Conservation (phyloP, 2,113 vertebrate genomes). For the Numida meleagris region DNA sequence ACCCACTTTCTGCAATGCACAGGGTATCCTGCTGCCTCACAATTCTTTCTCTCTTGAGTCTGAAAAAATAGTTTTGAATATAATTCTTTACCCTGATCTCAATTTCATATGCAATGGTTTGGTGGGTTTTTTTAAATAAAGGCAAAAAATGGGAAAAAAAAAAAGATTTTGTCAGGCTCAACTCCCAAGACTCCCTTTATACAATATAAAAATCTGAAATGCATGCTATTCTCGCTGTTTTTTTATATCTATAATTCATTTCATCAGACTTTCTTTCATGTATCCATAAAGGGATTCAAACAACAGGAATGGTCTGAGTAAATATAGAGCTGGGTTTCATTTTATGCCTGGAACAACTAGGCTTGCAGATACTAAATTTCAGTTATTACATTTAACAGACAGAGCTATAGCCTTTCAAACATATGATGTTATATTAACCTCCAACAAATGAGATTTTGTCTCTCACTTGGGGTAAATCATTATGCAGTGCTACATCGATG, state of each 20-base stretch:
- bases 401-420: background rate
- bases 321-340: slow-evolving; percentile 35
- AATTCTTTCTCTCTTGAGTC: background rate
- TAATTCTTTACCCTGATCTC: slow-evolving; percentile 13
- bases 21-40: background rate
- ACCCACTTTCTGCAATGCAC: background rate
- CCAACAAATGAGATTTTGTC: background rate
- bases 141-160: background rate
- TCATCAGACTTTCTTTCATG: slow-evolving; percentile 33
- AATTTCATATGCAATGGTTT: background rate
- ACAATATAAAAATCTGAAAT: slow-evolving; percentile 14
- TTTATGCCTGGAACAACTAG: background rate
- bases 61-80: background rate
- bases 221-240: background rate
- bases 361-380: background rate
- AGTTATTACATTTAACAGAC: slow-evolving; percentile 9
- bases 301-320: slow-evolving; percentile 24
- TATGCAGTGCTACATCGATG: background rate
- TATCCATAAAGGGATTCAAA: slow-evolving; percentile 31
- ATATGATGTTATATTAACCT: background rate
- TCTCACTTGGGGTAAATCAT: background rate
- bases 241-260: slow-evolving; percentile 49
- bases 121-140: background rate
- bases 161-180: background rate
- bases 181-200: background rate